Conservation (phyloP, 2,797 vertebrate species). For the Ambastaia sidthimunki region DNA sequence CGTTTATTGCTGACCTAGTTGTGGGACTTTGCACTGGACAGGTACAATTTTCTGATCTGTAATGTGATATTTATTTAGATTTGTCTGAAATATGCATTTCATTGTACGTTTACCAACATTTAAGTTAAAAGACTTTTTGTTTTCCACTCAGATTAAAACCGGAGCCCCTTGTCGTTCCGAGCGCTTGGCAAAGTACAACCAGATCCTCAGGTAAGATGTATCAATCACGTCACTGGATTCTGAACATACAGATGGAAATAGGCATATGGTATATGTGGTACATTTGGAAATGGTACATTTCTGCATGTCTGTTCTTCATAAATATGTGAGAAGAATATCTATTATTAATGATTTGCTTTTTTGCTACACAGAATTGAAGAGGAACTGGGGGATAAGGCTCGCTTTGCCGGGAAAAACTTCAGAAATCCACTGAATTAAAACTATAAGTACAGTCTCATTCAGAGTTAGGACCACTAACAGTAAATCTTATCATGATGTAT, state of each 20-base stretch:
- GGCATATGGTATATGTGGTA: not conserved
- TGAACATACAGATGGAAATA: not conserved
- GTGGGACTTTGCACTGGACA: constrained; percentile 96
- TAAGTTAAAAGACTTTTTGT: not conserved
- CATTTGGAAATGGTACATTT: not conserved
- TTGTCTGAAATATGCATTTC: not conserved
- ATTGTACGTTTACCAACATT: not conserved
- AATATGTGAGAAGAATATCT: not conserved
- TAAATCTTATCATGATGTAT: no score
- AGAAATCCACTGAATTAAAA: constrained; percentile 86
- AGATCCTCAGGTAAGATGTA: constrained; percentile 85
- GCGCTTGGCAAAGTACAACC: constrained; percentile 97
- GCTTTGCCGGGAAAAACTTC: constrained; percentile 91
- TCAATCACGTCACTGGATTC: not conserved
- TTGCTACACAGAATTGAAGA: constrained; percentile 89
- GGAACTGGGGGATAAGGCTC: constrained; percentile 89
- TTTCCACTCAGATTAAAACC: constrained; percentile 89
- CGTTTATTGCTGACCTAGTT: constrained; percentile 96
- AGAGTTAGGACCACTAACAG: not conserved
- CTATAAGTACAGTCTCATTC: not conserved
- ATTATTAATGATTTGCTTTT: not conserved
- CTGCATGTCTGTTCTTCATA: not conserved
- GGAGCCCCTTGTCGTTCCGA: constrained; percentile 96
- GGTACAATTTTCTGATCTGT: constrained; percentile 70
- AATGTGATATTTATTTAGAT: constrained; percentile 1